These are phyloP conservation scores for Watsonalla binaria DNA, from an alignment of 2,888 invertebrate species.

Conservation along the genomic window DNA sequence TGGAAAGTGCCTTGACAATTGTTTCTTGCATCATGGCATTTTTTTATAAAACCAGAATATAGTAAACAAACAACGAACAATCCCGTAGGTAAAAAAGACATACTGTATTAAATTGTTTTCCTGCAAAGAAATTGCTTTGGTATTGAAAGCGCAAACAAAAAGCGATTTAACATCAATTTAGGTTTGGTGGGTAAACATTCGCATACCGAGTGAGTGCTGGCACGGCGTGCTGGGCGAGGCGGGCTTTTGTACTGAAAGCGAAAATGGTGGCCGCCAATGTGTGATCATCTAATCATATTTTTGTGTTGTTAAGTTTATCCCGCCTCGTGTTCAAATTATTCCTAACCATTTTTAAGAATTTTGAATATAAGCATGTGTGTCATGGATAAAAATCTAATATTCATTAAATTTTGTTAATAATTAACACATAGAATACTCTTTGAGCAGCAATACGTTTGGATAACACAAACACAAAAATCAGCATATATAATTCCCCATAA, in stretches of 20 bases:
- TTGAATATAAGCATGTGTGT: no score
- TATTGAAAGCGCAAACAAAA: conserved; percentile 62
- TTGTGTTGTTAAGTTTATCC: not conserved
- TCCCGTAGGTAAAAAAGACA: conserved; percentile 36
- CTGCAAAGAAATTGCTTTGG: conserved; percentile 54
- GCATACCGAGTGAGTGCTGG: conserved; percentile 6
- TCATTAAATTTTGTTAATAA: no score
- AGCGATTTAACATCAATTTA: conserved; percentile 65
- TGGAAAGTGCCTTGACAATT: no score
- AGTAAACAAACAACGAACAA: conserved; percentile 1
- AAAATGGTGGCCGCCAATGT: not conserved
- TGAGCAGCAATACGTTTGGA: no score
- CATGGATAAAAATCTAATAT: no score
- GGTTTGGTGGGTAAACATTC: conserved; percentile 19
- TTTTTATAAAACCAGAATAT: not conserved
- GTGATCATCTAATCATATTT: not conserved
- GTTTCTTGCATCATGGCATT: not conserved
- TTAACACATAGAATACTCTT: no score
- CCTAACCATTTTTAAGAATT: no score
- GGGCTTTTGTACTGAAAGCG: not conserved
- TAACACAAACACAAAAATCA: no score
- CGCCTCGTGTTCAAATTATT: no score
- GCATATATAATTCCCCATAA: no score
- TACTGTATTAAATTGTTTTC: conserved; percentile 50
- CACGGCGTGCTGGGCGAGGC: not conserved